Conservation (phyloP, 2,888 invertebrate species). For the Calliopum simillimum region DNA sequence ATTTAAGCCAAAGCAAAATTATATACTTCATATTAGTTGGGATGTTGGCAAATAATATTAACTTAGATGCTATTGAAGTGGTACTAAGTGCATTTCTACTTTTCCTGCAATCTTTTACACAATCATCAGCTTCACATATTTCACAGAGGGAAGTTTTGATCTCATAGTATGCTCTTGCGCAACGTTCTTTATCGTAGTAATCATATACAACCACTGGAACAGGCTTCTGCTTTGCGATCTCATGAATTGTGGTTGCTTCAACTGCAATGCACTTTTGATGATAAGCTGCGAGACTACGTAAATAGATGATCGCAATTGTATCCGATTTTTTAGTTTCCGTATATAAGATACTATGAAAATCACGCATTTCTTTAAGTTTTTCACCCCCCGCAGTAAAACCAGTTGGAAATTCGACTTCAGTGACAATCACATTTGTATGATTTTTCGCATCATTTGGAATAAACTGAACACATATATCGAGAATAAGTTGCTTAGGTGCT, state of each 20-base stretch:
- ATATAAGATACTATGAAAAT: too few species aligned
- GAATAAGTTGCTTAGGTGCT: conserved; percentile 66
- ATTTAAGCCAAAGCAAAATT: too few species aligned
- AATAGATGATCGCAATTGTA: background rate
- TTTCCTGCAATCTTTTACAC: too few species aligned
- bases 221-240: background rate
- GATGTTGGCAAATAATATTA: too few species aligned
- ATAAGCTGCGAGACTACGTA: background rate
- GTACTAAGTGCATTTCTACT: too few species aligned
- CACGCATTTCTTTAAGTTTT: too few species aligned
- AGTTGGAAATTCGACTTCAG: conserved; percentile 87
- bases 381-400: conserved; percentile 73
- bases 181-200: background rate
- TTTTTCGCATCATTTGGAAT: conserved; percentile 43
- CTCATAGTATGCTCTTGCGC: background rate
- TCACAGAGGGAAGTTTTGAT: too few species aligned
- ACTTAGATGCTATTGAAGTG: too few species aligned
- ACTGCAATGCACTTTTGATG: background rate
- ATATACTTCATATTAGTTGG: too few species aligned
- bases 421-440: conserved; percentile 81
- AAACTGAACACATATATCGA: conserved; percentile 82
- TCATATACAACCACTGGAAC: background rate
- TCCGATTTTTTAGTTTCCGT: background rate
- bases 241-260: background rate
- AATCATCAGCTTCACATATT: too few species aligned